Conservation (phyloP, 2,797 vertebrate genomes). For the Lateolabrax maculatus region DNA sequence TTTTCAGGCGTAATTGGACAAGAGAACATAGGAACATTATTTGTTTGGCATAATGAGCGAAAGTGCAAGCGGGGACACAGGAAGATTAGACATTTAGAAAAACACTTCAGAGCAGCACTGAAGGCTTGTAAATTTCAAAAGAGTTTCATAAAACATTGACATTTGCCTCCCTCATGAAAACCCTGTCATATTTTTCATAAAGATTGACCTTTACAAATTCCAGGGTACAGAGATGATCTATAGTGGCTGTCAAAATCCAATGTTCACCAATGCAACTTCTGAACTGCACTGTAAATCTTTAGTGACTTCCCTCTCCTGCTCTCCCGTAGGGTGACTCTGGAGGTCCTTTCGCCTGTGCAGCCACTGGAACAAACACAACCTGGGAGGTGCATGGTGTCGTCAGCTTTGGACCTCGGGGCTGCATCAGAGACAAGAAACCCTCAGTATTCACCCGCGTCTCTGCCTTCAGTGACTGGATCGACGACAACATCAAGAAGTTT, state of each 20-base stretch:
- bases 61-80: conserved; percentile 2
- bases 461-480: conserved; percentile 82
- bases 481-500: conserved; percentile 81
- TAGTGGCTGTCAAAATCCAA: conserved; percentile 7
- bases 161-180: conserved; percentile 15
- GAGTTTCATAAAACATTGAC: conserved; percentile 1
- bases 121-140: not conserved
- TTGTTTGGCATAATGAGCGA: conserved; percentile 42
- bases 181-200: conserved; percentile 12
- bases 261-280: conserved; percentile 9
- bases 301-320: conserved; percentile 6
- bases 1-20: conserved; percentile 50
- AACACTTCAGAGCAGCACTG: not conserved
- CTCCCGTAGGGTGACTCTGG: conserved; percentile 80
- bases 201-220: conserved; percentile 12
- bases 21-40: conserved; percentile 43
- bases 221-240: conserved; percentile 1
- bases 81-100: not conserved
- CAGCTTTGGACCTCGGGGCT: conserved; percentile 80
- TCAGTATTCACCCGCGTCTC: conserved; percentile 85
- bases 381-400: conserved; percentile 85
- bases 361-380: conserved; percentile 1
- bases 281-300: not conserved
- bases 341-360: conserved; percentile 78
- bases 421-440: conserved; percentile 83